A percentile compares a stretch with the other conserved stretches of the same genome.
phyloP scores from a whole-genome alignment of 2,113 vertebrate genomes.

The Piprites chloris region DNA sequence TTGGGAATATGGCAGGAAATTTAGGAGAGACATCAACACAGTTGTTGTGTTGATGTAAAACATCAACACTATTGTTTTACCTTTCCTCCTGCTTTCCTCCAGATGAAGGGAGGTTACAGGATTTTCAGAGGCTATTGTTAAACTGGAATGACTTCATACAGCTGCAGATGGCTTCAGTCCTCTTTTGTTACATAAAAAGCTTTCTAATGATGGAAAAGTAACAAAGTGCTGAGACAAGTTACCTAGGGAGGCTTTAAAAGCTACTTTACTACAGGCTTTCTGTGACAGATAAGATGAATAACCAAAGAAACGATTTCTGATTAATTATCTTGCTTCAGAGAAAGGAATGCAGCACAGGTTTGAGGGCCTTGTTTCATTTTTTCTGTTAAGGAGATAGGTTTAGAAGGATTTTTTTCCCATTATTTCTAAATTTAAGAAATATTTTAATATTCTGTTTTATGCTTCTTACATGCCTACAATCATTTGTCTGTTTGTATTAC shows the following conservation, averaged over 20 bases:
- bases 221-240: neutral
- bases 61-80: constrained; percentile 32
- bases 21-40: neutral
- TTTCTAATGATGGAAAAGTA: neutral
- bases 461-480: neutral
- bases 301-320: neutral
- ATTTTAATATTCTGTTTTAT: neutral
- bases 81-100: constrained; percentile 34
- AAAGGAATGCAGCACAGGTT: neutral
- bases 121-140: neutral
- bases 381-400: neutral
- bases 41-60: neutral
- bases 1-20: constrained; percentile 10
- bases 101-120: neutral
- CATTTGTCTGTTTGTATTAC: neutral
- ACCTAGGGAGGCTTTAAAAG: neutral
- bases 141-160: neutral
- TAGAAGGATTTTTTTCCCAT: neutral
- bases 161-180: neutral
- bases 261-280: neutral
- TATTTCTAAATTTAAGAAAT: neutral
- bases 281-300: neutral
- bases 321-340: neutral
- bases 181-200: neutral
- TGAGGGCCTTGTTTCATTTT: neutral